Conservation (phyloP, 2,888 invertebrate genomes). For the Venusia cambrica region DNA sequence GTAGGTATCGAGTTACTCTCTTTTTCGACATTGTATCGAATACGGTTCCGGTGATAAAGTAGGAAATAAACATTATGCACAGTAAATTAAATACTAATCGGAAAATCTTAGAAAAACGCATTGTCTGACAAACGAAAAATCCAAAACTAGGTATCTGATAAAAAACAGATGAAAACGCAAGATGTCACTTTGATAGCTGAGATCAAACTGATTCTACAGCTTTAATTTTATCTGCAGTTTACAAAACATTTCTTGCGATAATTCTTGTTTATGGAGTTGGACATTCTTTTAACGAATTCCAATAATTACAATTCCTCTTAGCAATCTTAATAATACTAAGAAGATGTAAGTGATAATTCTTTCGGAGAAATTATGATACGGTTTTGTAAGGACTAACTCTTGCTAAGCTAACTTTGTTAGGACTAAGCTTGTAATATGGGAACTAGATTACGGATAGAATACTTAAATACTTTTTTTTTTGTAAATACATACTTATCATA, state of each 20-base stretch:
- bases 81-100: slow-evolving; percentile 35
- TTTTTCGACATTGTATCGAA: slow-evolving; percentile 24
- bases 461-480: too few species aligned
- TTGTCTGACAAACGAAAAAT: too few species aligned
- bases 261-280: slow-evolving; percentile 7
- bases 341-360: too few species aligned
- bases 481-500: too few species aligned
- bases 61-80: slow-evolving; percentile 30
- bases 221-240: slow-evolving; percentile 7
- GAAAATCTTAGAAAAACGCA: slow-evolving; percentile 31
- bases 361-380: too few species aligned
- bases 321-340: too few species aligned
- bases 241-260: slow-evolving; percentile 16
- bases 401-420: too few species aligned
- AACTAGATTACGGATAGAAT: too few species aligned
- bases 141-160: neutral
- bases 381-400: too few species aligned
- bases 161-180: neutral
- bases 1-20: slow-evolving; percentile 43
- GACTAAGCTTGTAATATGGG: too few species aligned
- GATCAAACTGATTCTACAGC: neutral
- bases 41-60: slow-evolving; percentile 30
- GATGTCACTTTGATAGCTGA: neutral
- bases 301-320: too few species aligned
- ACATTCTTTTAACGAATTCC: slow-evolving; percentile 10